Conservation (phyloP, 2,797 vertebrate species). For the Gymnocypris eckloni region DNA sequence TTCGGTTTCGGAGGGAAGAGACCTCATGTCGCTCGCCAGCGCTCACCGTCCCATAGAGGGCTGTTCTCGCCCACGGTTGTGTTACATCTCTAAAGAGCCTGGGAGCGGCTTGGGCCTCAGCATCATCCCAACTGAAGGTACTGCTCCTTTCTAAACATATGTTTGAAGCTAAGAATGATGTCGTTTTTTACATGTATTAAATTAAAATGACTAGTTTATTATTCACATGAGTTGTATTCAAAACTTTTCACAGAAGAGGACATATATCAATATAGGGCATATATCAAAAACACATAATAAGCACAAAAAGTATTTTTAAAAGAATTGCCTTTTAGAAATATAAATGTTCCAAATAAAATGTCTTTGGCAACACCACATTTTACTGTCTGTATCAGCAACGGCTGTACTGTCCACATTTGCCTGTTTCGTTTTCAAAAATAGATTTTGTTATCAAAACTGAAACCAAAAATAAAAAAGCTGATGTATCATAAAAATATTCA, state of each 20-base stretch:
- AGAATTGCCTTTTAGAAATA: background rate
- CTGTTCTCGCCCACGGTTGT: slow-evolving; percentile 83
- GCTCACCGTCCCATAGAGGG: slow-evolving; percentile 65
- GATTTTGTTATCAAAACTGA: background rate
- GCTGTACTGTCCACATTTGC: background rate
- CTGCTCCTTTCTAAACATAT: background rate
- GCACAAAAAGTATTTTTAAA: background rate
- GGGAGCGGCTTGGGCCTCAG: slow-evolving; percentile 83
- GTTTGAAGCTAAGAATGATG: background rate
- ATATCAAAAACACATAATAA: background rate
- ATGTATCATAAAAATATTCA: too few relatives aligned
- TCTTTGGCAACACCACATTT: background rate
- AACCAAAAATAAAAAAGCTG: background rate
- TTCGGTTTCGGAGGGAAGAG: slow-evolving; percentile 67
- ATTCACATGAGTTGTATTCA: background rate
- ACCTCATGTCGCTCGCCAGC: slow-evolving; percentile 66
- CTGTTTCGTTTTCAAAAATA: background rate
- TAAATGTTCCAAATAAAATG: background rate
- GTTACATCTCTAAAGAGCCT: slow-evolving; percentile 78
- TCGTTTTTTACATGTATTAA: background rate
- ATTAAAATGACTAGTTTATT: background rate
- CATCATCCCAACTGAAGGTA: slow-evolving; percentile 74
- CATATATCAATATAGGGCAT: background rate
- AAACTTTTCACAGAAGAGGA: background rate
- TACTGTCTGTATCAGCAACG: background rate